phyloP scores from a whole-genome alignment of 1,140 invertebrate genomes.

The Palaemon carinicauda region DNA sequence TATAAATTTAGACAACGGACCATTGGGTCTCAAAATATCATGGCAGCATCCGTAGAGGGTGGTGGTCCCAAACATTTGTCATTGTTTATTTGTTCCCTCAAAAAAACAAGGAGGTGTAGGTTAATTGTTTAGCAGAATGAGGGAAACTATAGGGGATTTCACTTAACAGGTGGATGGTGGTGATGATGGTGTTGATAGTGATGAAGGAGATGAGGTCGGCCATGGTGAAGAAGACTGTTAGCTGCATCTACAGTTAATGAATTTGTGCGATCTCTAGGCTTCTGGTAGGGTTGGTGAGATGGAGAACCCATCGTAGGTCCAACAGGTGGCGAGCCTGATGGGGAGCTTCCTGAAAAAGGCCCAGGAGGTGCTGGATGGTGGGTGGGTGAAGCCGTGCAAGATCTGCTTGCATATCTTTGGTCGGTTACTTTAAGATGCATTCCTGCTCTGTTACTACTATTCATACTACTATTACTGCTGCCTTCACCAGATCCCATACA shows the following conservation, averaged over 20 bases:
- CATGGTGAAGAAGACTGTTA: slow-evolving; percentile 27
- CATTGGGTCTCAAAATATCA: too few relatives aligned
- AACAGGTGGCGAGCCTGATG: slow-evolving; percentile 5
- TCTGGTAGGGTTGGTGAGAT: slow-evolving; percentile 24
- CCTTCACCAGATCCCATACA: neutral
- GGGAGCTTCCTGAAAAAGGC: slow-evolving; percentile 21
- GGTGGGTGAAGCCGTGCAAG: slow-evolving; percentile 58
- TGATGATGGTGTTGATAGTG: slow-evolving; percentile 38
- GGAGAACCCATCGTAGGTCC: slow-evolving; percentile 10
- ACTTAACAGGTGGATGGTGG: slow-evolving; percentile 49
- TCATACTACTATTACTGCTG: neutral
- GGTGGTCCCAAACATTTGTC: neutral
- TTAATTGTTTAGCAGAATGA: too few relatives aligned
- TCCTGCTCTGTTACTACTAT: neutral
- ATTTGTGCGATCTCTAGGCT: slow-evolving; percentile 54
- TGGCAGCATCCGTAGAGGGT: neutral
- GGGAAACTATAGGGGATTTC: neutral
- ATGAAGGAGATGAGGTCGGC: slow-evolving; percentile 1
- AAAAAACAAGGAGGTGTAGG: neutral
- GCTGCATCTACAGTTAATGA: slow-evolving; percentile 55
- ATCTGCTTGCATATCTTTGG: slow-evolving; percentile 47
- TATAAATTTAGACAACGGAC: too few relatives aligned
- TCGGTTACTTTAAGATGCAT: slow-evolving; percentile 56
- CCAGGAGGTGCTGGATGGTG: slow-evolving; percentile 44
- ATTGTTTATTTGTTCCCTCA: neutral